phyloP scores from a whole-genome alignment of 2,888 invertebrate genomes.

The Helleia helle region DNA sequence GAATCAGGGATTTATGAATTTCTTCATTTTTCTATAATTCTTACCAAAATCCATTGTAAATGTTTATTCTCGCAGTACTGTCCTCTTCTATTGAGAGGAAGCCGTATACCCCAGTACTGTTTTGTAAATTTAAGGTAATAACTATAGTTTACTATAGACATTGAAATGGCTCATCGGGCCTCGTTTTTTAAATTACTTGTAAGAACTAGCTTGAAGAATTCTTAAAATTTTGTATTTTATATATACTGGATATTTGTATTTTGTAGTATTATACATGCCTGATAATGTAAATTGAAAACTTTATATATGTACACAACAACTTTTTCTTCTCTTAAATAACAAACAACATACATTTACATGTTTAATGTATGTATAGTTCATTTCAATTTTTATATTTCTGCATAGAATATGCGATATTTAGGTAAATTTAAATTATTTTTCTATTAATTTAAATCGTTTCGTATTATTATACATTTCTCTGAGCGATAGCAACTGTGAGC shows the following conservation, averaged over 20 bases:
- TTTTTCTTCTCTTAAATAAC: too few species aligned
- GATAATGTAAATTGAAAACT: background rate
- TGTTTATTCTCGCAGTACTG: background rate
- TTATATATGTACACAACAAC: too few species aligned
- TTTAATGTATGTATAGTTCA: too few species aligned
- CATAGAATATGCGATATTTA: too few species aligned
- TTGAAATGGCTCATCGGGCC: background rate
- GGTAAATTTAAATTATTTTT: too few species aligned
- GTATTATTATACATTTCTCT: too few species aligned
- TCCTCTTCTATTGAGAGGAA: background rate
- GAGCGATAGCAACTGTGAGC: too few species aligned
- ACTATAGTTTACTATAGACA: background rate
- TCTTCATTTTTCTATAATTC: background rate
- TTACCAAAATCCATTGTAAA: conserved; percentile 2
- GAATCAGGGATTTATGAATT: conserved; percentile 77
- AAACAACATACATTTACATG: too few species aligned
- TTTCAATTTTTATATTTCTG: too few species aligned
- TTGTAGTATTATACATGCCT: conserved; percentile 1
- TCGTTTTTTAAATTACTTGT: background rate
- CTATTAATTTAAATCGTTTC: too few species aligned
- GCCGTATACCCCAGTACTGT: background rate
- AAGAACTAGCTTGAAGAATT: conserved; percentile 5
- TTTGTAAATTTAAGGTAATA: background rate
- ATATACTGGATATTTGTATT: conserved; percentile 3
- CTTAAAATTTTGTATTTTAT: conserved; percentile 1